Evolutionary conservation across 2,797 vertebrate genomes (phyloP).

Genomic region (Coregonus ussuriensis): DNA sequence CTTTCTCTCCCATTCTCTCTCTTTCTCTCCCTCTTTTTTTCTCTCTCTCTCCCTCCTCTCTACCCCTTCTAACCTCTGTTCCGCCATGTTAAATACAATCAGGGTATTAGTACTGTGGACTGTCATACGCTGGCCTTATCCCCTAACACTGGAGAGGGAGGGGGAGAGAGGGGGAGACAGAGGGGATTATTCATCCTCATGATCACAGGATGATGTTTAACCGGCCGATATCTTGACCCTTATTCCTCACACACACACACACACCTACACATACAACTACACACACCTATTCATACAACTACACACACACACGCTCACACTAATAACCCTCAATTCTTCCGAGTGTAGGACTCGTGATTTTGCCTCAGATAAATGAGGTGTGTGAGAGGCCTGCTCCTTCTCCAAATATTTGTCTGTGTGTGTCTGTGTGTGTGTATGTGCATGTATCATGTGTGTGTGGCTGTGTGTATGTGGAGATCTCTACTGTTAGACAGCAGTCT

Average conservation of each 20-base stretch:
- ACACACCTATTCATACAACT: slow-evolving; percentile 15
- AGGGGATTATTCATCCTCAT: slow-evolving; percentile 60
- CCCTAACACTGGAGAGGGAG: slow-evolving; percentile 44
- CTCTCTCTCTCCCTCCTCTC: neutral
- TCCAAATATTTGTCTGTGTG: slow-evolving; percentile 74
- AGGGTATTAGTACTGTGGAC: slow-evolving; percentile 54
- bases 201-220: slow-evolving; percentile 67
- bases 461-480: slow-evolving; percentile 53
- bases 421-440: slow-evolving; percentile 4
- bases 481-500: slow-evolving; percentile 68
- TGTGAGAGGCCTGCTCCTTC: slow-evolving; percentile 70
- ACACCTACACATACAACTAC: slow-evolving; percentile 12
- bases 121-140: slow-evolving; percentile 57
- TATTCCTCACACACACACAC: neutral
- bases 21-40: slow-evolving; percentile 51
- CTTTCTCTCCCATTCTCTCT: slow-evolving; percentile 41
- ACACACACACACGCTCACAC: slow-evolving; percentile 22
- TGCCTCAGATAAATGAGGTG: slow-evolving; percentile 74
- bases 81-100: slow-evolving; percentile 68
- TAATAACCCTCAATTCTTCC: slow-evolving; percentile 50
- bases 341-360: slow-evolving; percentile 67
- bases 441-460: slow-evolving; percentile 12
- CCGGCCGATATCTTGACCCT: slow-evolving; percentile 33
- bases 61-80: slow-evolving; percentile 51
- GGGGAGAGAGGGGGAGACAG: slow-evolving; percentile 32